Percentiles rank a stretch among this genome's conserved stretches.
Evolutionary conservation across 2,888 invertebrate species (phyloP).

Genomic region (Rhagium mordax): DNA sequence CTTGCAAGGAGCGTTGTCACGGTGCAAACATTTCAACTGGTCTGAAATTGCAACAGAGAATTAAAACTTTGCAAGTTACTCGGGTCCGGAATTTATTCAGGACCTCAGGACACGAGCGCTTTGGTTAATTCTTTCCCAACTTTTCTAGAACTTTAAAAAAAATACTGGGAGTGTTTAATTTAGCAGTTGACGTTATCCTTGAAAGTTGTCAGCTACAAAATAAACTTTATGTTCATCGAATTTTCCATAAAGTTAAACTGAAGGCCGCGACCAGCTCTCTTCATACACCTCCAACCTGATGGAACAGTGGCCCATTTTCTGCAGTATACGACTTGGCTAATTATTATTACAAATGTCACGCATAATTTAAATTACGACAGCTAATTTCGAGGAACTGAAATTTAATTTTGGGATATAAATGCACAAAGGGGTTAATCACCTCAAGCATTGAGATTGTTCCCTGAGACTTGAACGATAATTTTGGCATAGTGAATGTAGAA

Average conservation of each 20-base stretch:
- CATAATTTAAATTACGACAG: background rate
- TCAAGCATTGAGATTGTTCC: background rate
- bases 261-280: too few relatives aligned
- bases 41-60: background rate
- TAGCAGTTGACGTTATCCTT: background rate
- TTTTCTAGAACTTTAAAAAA: constrained; percentile 6
- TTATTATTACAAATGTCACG: too few relatives aligned
- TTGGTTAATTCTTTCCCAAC: constrained; percentile 5
- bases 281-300: too few relatives aligned
- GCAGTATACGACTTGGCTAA: too few relatives aligned
- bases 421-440: constrained; percentile 7
- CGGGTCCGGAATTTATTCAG: constrained; percentile 3
- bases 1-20: background rate
- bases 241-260: background rate
- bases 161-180: constrained; percentile 1
- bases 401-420: background rate
- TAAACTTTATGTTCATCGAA: background rate
- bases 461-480: constrained; percentile 1
- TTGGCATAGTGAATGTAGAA: background rate
- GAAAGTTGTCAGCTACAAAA: background rate
- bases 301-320: too few relatives aligned
- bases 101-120: background rate
- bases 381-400: background rate
- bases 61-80: background rate
- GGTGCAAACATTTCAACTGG: background rate